phyloP scores from a whole-genome alignment of 2,113 vertebrate genomes.

The Rana temporaria region DNA sequence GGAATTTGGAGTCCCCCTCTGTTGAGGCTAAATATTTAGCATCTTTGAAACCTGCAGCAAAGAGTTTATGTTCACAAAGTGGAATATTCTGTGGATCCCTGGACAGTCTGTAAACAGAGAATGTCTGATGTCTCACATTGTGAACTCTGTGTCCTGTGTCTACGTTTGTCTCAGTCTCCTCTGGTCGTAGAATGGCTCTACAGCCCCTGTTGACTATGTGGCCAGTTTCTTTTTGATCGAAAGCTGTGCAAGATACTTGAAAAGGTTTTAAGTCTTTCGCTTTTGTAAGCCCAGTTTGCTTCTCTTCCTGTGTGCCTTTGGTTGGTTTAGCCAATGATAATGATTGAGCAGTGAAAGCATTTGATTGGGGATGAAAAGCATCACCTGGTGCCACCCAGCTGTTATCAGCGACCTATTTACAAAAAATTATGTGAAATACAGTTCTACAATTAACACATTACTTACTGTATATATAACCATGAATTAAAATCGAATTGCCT shows the following conservation, averaged over 20 bases:
- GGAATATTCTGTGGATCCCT: slow-evolving; percentile 55
- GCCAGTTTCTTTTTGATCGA: slow-evolving; percentile 43
- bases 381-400: background rate
- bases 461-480: too few species aligned
- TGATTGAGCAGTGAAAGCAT: background rate
- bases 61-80: background rate
- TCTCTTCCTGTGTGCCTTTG: background rate
- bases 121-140: background rate
- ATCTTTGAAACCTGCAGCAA: background rate
- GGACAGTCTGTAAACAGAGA: slow-evolving; percentile 55
- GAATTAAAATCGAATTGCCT: too few species aligned
- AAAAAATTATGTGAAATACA: background rate
- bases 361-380: background rate
- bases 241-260: slow-evolving; percentile 1
- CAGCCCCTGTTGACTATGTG: too few species aligned
- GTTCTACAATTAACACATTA: background rate
- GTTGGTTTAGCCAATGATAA: background rate
- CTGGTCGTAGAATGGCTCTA: slow-evolving; percentile 31
- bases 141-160: slow-evolving; percentile 79
- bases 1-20: background rate
- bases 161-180: slow-evolving; percentile 80
- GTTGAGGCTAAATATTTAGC: background rate
- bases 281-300: background rate
- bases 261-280: background rate
- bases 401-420: slow-evolving; percentile 11